Base-by-base conservation (phyloP, 1,140 invertebrate genomes). In the Rhynchophorus ferrugineus region DNA sequence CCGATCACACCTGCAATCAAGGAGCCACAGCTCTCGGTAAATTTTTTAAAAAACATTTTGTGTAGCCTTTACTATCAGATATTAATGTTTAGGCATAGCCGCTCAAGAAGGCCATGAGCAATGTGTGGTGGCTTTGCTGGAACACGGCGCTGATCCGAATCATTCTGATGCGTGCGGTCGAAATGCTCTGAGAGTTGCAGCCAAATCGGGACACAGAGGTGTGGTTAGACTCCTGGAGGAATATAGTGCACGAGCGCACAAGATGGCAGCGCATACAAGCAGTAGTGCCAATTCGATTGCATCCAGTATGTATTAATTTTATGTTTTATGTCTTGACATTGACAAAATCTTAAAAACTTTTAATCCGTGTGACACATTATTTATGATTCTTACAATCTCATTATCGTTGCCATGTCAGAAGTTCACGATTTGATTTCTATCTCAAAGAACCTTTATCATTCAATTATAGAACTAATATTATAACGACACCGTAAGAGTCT, bases 1-100 rank as follows among this genome's bases (percentile, higher is more conserved):
- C 91, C 11, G 85, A 95, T 73, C 90, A 95, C 64, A 87, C 89
- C 6, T 96, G 93, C 67, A 93, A 92, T 68, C 87, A 91, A 74
- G 93, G 93, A 22, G 93, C 93, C 24, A 96, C 93, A 39, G 90
- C 92, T 29, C 72, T 97, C 49, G 81, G 83, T 81, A 69, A 11
- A 29, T 6, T 6, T 29, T 5, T 11, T 29, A 29, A 29, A 29
- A 29, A 6, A 29, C 11, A 17, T 41, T 18, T 39, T 38, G n/a
- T 35, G 17, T 20, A 3, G 19, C 3, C 21, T 36, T 41, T 36
- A 21, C 38, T 60, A 29, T 29, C 21, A 46, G 24, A 6, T 34
- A 35, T 29, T 35, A 34, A 17, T 21, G 60, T 63, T 13, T 58
- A 84, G 84, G 84, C 49, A 89, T 89, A 43, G 85, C 86, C 0